phyloP scores from a whole-genome alignment of 2,797 vertebrate genomes.

The Rousettus madagascariensis region DNA sequence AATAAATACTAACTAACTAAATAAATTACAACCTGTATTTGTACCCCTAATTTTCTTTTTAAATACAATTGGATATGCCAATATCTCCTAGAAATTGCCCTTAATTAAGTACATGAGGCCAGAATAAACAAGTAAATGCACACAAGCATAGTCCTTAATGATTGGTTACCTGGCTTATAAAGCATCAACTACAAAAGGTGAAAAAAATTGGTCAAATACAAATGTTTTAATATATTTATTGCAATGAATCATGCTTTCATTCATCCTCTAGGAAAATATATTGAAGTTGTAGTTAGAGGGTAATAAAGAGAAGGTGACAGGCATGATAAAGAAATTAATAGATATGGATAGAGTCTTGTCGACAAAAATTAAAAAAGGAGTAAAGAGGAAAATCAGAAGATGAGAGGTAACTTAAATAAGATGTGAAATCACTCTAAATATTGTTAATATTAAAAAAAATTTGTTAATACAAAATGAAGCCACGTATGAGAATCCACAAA shows the following conservation, averaged over 20 bases:
- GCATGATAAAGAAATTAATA: neutral
- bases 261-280: neutral
- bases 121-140: neutral
- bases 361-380: neutral
- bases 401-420: neutral
- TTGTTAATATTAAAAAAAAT: neutral
- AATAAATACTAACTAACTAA: neutral
- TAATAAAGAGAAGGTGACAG: neutral
- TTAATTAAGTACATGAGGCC: neutral
- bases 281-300: neutral
- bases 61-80: neutral
- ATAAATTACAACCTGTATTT: neutral
- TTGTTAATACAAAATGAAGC: neutral
- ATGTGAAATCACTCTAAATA: neutral
- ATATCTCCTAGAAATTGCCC: neutral
- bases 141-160: neutral
- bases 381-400: neutral
- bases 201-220: neutral
- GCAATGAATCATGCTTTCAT: neutral
- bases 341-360: neutral
- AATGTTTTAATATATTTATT: neutral
- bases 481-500: neutral
- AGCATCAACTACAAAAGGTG: neutral
- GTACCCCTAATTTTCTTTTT: neutral
- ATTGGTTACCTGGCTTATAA: neutral